These are phyloP conservation scores for Oreochromis grahami DNA, from an alignment of 2,797 vertebrate genomes.

Conservation along the genomic window DNA sequence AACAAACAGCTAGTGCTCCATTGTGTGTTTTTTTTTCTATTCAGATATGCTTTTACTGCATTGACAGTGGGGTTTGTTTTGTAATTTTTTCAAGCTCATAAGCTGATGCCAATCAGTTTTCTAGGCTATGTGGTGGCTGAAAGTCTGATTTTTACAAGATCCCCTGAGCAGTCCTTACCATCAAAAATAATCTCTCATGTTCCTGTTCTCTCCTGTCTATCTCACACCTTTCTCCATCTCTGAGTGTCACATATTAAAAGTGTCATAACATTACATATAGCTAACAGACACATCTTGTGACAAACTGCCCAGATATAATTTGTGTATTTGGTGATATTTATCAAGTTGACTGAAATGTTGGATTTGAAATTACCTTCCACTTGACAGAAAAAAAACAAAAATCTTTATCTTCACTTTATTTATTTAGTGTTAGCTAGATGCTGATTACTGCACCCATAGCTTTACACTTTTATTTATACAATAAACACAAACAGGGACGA, in stretches of 20 bases:
- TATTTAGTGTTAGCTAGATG: neutral
- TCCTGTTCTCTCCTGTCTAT: neutral
- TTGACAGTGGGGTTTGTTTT: rapidly evolving
- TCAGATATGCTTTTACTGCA: rapidly evolving
- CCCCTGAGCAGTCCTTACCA: neutral
- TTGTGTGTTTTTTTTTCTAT: neutral
- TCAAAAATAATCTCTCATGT: neutral
- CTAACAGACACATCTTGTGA: neutral
- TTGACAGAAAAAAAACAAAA: rapidly evolving
- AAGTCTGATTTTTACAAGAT: neutral
- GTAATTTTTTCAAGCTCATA: neutral
- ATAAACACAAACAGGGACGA: neutral
- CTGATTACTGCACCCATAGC: neutral
- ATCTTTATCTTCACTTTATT: neutral
- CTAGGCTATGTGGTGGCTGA: neutral
- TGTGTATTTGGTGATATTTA: neutral
- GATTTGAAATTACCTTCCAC: neutral
- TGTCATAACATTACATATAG: neutral
- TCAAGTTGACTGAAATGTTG: neutral
- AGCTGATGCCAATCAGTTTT: neutral
- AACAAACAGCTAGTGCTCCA: neutral
- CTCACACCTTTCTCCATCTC: neutral
- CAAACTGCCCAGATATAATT: neutral
- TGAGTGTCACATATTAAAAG: neutral
- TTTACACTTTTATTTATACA: neutral